Conservation (phyloP, 2,113 vertebrate species). For the Trogon melanurus region DNA sequence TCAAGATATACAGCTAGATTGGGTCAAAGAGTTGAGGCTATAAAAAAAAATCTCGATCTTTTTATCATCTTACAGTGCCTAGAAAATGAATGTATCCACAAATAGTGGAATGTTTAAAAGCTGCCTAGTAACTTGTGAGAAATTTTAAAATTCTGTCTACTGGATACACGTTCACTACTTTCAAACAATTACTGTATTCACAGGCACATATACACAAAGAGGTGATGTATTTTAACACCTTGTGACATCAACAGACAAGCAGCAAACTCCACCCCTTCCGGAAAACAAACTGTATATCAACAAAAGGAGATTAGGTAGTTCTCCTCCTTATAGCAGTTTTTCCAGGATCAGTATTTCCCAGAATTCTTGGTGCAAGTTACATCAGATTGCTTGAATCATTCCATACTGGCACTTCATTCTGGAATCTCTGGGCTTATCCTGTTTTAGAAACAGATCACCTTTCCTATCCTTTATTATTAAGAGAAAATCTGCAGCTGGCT, state of each 20-base stretch:
- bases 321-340: background rate
- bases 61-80: background rate
- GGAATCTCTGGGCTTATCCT: background rate
- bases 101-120: background rate
- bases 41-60: background rate
- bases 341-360: background rate
- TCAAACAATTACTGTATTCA: background rate
- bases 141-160: background rate
- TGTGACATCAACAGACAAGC: background rate
- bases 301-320: background rate
- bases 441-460: background rate
- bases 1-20: background rate
- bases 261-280: background rate
- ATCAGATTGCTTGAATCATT: background rate
- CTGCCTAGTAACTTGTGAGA: background rate
- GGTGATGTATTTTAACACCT: background rate
- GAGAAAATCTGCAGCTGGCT: background rate
- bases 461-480: background rate
- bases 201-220: fast-evolving
- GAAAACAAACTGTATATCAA: background rate
- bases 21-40: background rate
- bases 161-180: background rate
- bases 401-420: background rate
- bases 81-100: background rate
- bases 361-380: background rate